Percentiles rank a stretch among this genome's conserved stretches.
phyloP scores from a whole-genome alignment of 2,113 vertebrate genomes.

The Lonchura striata region DNA sequence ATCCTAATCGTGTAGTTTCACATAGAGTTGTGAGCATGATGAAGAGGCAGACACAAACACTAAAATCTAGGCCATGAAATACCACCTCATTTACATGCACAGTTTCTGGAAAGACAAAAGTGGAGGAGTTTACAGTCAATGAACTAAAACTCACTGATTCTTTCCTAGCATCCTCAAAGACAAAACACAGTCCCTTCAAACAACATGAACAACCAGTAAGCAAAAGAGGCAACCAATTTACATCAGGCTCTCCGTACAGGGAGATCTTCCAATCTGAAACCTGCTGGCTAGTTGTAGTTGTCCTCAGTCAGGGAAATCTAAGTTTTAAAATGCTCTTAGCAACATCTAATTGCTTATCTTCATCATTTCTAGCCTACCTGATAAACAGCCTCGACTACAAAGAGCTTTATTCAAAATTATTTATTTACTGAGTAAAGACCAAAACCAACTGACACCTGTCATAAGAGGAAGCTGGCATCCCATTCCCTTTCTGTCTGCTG shows the following conservation, averaged over 20 bases:
- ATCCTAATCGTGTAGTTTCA: not conserved
- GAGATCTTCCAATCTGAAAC: not conserved
- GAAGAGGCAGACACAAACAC: not conserved
- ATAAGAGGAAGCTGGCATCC: not conserved
- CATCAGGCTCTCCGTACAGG: not conserved
- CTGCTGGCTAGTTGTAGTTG: not conserved
- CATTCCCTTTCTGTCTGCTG: not conserved
- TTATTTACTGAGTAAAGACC: not conserved
- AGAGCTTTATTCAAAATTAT: not conserved
- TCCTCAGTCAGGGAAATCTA: not conserved
- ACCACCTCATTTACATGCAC: not conserved
- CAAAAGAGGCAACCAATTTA: not conserved
- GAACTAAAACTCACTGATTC: not conserved
- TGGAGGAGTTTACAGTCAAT: not conserved
- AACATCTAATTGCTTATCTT: not conserved
- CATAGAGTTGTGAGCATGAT: accelerated
- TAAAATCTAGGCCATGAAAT: not conserved
- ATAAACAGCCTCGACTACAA: not conserved
- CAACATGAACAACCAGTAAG: not conserved
- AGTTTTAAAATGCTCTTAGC: not conserved
- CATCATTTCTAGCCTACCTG: not conserved
- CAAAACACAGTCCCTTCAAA: not conserved
- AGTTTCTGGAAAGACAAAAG: not conserved
- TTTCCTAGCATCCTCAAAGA: not conserved
- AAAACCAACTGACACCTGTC: accelerated